Evolutionary conservation across 35 echinoderm and acorn worm species (phyloP).

Genomic region (Ophioderma brevispina): DNA sequence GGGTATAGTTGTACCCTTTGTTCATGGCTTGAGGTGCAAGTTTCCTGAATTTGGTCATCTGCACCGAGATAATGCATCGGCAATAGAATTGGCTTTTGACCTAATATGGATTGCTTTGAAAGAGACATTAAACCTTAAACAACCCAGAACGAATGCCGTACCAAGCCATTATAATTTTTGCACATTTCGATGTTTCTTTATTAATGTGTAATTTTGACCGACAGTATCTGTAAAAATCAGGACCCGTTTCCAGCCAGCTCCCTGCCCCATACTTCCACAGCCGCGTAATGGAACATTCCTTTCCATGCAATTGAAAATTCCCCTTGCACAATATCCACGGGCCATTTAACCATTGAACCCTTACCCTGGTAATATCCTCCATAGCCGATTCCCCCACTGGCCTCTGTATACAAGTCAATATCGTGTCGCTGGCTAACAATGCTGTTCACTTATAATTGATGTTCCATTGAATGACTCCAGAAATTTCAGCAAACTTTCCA

Average conservation of each 20-base stretch:
- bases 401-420: conserved; percentile 28
- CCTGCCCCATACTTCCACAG: conserved; percentile 2
- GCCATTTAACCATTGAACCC: conserved; percentile 27
- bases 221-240: conserved; percentile 8
- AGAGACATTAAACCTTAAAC: conserved; percentile 9
- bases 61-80: conserved; percentile 38
- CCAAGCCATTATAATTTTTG: conserved; percentile 7
- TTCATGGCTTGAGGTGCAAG: not conserved
- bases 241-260: conserved; percentile 2
- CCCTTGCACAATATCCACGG: not conserved
- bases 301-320: conserved; percentile 24
- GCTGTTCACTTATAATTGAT: not conserved
- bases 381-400: conserved; percentile 16
- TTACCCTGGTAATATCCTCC: conserved; percentile 12
- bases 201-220: not conserved
- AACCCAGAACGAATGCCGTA: not conserved
- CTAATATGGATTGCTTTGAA: not conserved
- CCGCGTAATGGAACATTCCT: conserved; percentile 16
- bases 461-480: conserved; percentile 7
- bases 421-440: not conserved
- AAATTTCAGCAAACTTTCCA: not conserved
- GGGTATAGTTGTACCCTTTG: not conserved
- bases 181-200: conserved; percentile 17
- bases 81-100: conserved; percentile 14
- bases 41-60: not conserved